These are phyloP conservation scores for Drosophila varians DNA, from an alignment of 1,140 invertebrate species.

Conservation along the genomic window DNA sequence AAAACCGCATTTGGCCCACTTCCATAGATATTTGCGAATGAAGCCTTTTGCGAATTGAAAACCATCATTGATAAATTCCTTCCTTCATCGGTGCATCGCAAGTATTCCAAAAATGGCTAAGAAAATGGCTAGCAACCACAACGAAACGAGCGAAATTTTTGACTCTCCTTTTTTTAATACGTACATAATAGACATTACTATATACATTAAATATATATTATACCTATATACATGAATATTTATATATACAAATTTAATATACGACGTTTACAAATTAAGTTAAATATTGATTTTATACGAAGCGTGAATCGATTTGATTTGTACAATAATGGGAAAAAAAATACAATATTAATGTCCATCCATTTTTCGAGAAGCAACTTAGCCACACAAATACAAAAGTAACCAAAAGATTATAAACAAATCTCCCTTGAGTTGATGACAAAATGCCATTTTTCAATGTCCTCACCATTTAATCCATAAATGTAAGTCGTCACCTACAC, in stretches of 20 bases:
- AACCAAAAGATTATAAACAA: slow-evolving; percentile 7
- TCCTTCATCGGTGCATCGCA: slow-evolving; percentile 74
- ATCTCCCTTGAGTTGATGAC: slow-evolving; percentile 66
- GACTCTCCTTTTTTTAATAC: slow-evolving; percentile 41
- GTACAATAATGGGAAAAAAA: slow-evolving; percentile 62
- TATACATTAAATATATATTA: slow-evolving; percentile 50
- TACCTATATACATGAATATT: slow-evolving; percentile 59
- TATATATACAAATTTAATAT: slow-evolving; percentile 61
- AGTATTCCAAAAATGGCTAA: slow-evolving; percentile 30
- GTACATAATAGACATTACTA: slow-evolving; percentile 45
- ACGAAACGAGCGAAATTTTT: slow-evolving; percentile 53
- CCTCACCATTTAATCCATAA: slow-evolving; percentile 59
- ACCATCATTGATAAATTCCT: slow-evolving; percentile 41
- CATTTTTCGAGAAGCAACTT: slow-evolving; percentile 69
- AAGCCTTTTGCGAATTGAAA: slow-evolving; percentile 24
- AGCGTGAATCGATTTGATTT: slow-evolving; percentile 57
- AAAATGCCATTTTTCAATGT: slow-evolving; percentile 77
- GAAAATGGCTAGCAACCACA: slow-evolving; percentile 49
- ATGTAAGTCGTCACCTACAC: slow-evolving; percentile 36
- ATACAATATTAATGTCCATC: slow-evolving; percentile 80
- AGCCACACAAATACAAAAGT: slow-evolving; percentile 6
- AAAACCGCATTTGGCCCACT: slow-evolving; percentile 35
- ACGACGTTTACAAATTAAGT: slow-evolving; percentile 63
- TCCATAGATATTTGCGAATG: slow-evolving; percentile 12
- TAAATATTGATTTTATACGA: slow-evolving; percentile 61